These are phyloP conservation scores for Caenorhabditis drosophilae DNA, from an alignment of 2,888 invertebrate species.

Conservation along the genomic window DNA sequence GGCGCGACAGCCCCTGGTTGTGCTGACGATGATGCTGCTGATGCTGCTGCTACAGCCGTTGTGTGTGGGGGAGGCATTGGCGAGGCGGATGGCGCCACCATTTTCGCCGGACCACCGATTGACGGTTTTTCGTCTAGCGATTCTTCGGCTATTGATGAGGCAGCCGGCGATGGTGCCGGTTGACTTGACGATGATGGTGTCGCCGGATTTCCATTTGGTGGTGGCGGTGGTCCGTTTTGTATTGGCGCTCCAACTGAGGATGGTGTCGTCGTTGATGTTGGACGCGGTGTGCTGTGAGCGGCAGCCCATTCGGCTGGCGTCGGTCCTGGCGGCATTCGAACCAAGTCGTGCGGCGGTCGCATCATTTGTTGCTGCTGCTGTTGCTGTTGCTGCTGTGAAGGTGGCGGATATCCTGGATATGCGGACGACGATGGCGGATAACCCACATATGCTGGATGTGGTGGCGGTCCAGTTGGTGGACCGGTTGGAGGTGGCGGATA, in stretches of 20 bases:
- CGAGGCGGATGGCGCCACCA: slow-evolving; percentile 9
- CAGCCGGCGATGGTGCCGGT: slow-evolving; percentile 46
- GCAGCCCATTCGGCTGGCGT: slow-evolving; percentile 55
- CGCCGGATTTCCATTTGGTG: slow-evolving; percentile 32
- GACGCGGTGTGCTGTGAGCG: too few relatives aligned
- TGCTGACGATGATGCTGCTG: slow-evolving; percentile 1
- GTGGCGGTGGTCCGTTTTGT: slow-evolving; percentile 1
- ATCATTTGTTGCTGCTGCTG: slow-evolving; percentile 45
- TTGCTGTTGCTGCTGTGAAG: too few relatives aligned
- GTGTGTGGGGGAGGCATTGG: not conserved
- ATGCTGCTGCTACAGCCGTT: slow-evolving; percentile 1
- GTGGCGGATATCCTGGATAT: slow-evolving; percentile 13
- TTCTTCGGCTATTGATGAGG: slow-evolving; percentile 48
- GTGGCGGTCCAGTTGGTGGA: not conserved
- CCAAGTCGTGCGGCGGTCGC: slow-evolving; percentile 50
- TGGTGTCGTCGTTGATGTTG: too few relatives aligned
- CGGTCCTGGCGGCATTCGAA: slow-evolving; percentile 54
- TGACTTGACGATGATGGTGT: slow-evolving; percentile 41
- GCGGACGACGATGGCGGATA: slow-evolving; percentile 13
- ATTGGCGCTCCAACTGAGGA: too few relatives aligned
- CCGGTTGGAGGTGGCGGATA: slow-evolving; percentile 15
- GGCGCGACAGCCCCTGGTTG: slow-evolving; percentile 4
- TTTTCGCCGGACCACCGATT: too few relatives aligned
- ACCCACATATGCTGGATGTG: slow-evolving; percentile 9
- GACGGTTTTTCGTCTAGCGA: slow-evolving; percentile 39